These are phyloP conservation scores for Toxostoma redivivum DNA, from an alignment of 2,113 vertebrate genomes.

Conservation along the genomic window DNA sequence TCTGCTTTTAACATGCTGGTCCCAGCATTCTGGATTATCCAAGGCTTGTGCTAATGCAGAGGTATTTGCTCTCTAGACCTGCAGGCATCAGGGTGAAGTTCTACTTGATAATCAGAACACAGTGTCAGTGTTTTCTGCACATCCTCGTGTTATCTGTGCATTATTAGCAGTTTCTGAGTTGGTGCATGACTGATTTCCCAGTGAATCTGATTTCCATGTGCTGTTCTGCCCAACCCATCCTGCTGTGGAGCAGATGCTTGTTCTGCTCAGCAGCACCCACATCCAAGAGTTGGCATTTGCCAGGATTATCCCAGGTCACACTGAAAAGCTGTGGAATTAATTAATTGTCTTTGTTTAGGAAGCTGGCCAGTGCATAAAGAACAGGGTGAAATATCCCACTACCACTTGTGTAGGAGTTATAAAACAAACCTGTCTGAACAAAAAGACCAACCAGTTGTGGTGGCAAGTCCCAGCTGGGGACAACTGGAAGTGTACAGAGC, in stretches of 20 bases:
- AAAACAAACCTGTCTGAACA: background rate
- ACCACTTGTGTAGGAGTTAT: accelerated
- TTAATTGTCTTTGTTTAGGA: background rate
- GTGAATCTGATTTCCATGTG: background rate
- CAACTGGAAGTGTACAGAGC: background rate
- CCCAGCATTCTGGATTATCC: background rate
- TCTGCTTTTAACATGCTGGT: background rate
- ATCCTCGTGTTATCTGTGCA: constrained; percentile 22
- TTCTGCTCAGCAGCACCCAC: background rate
- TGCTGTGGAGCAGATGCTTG: background rate
- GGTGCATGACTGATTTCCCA: constrained; percentile 16
- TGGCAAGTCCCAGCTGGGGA: background rate
- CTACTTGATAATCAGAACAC: constrained; percentile 29
- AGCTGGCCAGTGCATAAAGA: background rate
- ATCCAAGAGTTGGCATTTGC: background rate
- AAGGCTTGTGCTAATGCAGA: background rate
- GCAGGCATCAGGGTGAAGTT: background rate
- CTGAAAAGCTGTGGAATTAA: background rate
- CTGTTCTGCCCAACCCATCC: constrained; percentile 32
- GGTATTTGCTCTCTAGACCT: background rate
- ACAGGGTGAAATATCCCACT: background rate
- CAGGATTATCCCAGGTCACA: background rate
- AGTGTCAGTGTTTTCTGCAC: constrained; percentile 27
- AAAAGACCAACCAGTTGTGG: accelerated
- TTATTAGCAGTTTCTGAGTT: constrained; percentile 53